These are phyloP conservation scores for Grallaria varia DNA, from an alignment of 2,113 vertebrate species.

Conservation along the genomic window DNA sequence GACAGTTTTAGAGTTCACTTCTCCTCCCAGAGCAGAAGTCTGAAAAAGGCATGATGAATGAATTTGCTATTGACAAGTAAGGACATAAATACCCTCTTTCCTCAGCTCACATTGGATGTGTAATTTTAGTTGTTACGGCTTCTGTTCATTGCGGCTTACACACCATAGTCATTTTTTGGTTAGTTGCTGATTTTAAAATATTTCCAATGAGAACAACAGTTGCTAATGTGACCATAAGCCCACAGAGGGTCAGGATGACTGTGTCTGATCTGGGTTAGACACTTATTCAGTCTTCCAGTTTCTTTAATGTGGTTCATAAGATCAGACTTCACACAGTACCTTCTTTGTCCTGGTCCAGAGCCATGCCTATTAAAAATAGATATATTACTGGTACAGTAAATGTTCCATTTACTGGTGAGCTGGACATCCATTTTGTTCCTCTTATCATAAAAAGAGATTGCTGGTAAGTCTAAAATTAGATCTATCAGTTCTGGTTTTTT, in stretches of 20 bases:
- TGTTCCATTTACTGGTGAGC: neutral
- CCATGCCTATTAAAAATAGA: neutral
- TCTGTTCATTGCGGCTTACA: neutral
- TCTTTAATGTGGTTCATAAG: neutral
- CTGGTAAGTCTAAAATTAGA: neutral
- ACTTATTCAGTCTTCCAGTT: neutral
- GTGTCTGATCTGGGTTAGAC: neutral
- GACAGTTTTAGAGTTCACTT: neutral
- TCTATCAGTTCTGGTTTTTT: neutral
- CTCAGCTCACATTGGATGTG: fast-evolving
- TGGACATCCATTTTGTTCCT: neutral
- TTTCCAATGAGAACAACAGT: neutral
- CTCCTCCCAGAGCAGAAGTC: neutral
- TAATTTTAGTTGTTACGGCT: neutral
- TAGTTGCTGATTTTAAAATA: neutral
- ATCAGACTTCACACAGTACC: neutral
- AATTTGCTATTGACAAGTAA: neutral
- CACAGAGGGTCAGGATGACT: neutral
- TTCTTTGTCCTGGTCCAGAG: neutral
- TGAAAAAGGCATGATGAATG: neutral
- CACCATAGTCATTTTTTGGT: neutral
- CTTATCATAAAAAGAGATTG: neutral
- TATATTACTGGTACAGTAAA: neutral
- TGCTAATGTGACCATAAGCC: neutral
- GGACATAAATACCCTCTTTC: neutral